Base-by-base conservation (phyloP, 2,797 vertebrate species). In the Aphelocoma californica region DNA sequence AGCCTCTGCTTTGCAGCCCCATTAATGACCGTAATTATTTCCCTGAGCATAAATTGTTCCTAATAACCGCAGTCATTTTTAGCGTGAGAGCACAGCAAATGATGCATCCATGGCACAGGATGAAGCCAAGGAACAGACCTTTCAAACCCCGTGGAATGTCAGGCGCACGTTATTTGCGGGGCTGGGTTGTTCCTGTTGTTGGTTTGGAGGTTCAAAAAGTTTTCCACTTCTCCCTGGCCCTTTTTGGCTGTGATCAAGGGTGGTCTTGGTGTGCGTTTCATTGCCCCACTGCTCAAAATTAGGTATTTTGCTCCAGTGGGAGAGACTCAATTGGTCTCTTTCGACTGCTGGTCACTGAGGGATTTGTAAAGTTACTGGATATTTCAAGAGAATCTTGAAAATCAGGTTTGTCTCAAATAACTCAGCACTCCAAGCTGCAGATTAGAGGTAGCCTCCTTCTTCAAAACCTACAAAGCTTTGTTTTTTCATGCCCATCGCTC, bases 21-120 rank as follows among this genome's bases (percentile, higher is more conserved):
- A 81, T 96, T 97, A 93, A 95, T 92, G 93, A 75, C 82, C 5
- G 0, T 91, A 91, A 96, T 96, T 97, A 96, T 94, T 97, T 96
- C 86, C 79, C 85, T 75, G 77, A 88, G 85, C 80, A 66, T 91
- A 97, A 92, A 95, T 93, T 91, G 87, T 79, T 96, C 87, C 73
- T 96, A 96, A 97, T 86, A 93, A 86, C 87, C n/a, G 1, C 51
- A 40, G 82, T 93, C 81, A 79, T 96, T 95, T 91, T 78, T 90
- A 94, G 92, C 66, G 21, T 95, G 95, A 85, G 66, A 95, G 92
- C 92, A 73, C 91, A 88, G 87, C 79, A 91, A 93, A 92, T 81
- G 85, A 58, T 74, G 93, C 91, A 21, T 93, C 91, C 54, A 5
- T 45, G 85, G 84, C 84, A 57, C 4, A 15, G 79, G 92, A 86